Evolutionary conservation across 2,797 vertebrate species (phyloP), one percentile per base, ranked within the genome.

Genomic region (Hemibagrus guttatus): DNA sequence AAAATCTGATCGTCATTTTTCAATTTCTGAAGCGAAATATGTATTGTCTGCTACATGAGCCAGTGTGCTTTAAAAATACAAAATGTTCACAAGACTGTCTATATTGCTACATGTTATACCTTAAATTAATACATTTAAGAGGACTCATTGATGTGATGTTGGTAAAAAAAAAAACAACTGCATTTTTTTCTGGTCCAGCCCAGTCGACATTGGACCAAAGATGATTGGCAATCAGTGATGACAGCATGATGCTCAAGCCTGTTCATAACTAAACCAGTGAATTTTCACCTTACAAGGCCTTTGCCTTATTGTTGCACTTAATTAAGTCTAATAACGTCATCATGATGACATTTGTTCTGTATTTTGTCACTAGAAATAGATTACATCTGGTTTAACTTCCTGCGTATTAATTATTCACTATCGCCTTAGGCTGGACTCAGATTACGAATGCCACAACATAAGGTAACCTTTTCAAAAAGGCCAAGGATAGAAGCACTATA

Each of bases 331-430:
- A 84, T 83, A 42, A 31, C 7, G 42, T 79, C 52, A 69, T 9
- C 35, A 71, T n/a, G 21, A 76, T 56, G n/a, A 71, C 13, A 58
- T 26, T 28, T 7, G 2, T 63, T 66, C 66, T 87, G 63, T 61
- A 56, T 84, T 83, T 83, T 82, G 71, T 39, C 21, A 84, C 66
- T 66, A 79, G 42, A 42, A 75, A 87, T 81, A 79, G 78, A 58
- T 78, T 84, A 86, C 56, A 86, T 69, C 58, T 84, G n/a, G 68
- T 85, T 69, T 69, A 54, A 84, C 78, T 86, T 86, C 86, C 86
- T 75, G 42, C 56, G 39, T 76, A 81, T 90, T 85, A 90, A 90
- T 90, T 87, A 89, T 90, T 88, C 79, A 91, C 39, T 58, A 61
- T 66, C 83, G 74, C 87, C 89, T 79, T 83, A 87, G 79, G 86